Base-by-base conservation (phyloP, 2,888 invertebrate species). In the Agriopis marginaria region DNA sequence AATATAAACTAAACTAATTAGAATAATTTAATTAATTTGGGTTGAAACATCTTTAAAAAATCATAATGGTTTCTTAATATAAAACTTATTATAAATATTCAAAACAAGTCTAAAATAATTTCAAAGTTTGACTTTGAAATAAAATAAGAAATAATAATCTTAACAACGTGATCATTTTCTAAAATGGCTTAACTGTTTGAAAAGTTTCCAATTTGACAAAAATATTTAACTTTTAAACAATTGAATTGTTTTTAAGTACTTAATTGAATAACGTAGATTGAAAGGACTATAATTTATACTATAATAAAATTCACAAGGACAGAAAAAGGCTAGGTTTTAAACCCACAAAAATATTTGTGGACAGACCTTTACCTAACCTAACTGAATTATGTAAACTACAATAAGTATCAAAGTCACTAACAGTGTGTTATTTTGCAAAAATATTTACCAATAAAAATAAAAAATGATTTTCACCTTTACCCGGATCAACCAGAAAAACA, bases 401-500 rank as follows among this genome's bases (percentile, higher is more conserved):
- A 32, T 32, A 32, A 32, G 5, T 32, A 32, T 32, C 32, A 32
- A 32, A 32, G 32, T 32, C 32, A 32, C 32, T 7, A 4, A 14
- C 0, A 8, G 1, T 1, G 7, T 14, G 2, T 50, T 3, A 10
- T 12, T 12, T 54, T 0, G 9, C 10, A n/a, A 39, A 9, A 10
- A 7, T n/a, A 3, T 54, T 1, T 10, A 12, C 9, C 42, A 47
- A 47, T 32, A 45, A 39, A n/a, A 60, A 47, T 40, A 12, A 23
- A 45, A 32, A 39, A 32, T 10, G 11, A 44, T 66, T 55, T 56
- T 12, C 55, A 44, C 62, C 63, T 53, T 63, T 40, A 17, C 11
- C 51, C 51, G 17, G 51, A 63, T 56, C 49, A 44, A 67, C 45
- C 42, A 54, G 59, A 55, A 12, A 44, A 69, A 64, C 49, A 59